Percentiles rank a stretch among this genome's conserved stretches.
Evolutionary conservation across 2,113 vertebrate genomes (phyloP).

Genomic region (Chaetura pelagica): DNA sequence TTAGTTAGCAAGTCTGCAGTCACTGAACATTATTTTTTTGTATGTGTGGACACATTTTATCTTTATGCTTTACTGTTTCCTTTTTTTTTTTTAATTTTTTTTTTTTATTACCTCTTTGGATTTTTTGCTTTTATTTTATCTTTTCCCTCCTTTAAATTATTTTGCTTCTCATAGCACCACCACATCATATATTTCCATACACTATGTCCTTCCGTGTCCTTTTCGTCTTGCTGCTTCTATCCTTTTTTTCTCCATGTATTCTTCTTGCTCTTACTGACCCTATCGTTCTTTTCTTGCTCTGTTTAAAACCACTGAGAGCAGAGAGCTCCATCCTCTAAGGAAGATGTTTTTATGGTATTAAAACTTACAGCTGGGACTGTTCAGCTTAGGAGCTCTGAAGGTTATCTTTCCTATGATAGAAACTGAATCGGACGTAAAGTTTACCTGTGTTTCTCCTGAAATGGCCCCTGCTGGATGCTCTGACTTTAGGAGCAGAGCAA

Average conservation of each 20-base stretch:
- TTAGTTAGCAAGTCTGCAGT: background rate
- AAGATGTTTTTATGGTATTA: background rate
- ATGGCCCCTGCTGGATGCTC: background rate
- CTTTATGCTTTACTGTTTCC: background rate
- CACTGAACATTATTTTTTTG: background rate
- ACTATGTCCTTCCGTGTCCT: background rate
- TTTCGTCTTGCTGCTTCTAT: background rate
- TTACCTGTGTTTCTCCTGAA: background rate
- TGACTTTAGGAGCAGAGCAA: background rate
- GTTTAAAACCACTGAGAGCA: background rate
- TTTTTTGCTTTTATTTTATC: background rate
- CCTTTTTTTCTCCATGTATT: background rate
- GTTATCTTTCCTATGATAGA: background rate
- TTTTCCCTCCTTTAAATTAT: background rate
- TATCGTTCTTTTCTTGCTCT: background rate
- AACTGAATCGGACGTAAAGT: background rate
- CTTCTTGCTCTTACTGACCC: background rate
- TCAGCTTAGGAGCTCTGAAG: background rate
- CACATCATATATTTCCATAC: background rate
- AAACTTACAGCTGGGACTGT: background rate
- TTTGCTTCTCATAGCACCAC: background rate
- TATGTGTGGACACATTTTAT: background rate
- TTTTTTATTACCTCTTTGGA: background rate
- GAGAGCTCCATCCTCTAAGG: background rate
- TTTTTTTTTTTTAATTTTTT: background rate